Base-by-base conservation (phyloP, 1,140 invertebrate genomes). In the Sweltsa coloradensis region DNA sequence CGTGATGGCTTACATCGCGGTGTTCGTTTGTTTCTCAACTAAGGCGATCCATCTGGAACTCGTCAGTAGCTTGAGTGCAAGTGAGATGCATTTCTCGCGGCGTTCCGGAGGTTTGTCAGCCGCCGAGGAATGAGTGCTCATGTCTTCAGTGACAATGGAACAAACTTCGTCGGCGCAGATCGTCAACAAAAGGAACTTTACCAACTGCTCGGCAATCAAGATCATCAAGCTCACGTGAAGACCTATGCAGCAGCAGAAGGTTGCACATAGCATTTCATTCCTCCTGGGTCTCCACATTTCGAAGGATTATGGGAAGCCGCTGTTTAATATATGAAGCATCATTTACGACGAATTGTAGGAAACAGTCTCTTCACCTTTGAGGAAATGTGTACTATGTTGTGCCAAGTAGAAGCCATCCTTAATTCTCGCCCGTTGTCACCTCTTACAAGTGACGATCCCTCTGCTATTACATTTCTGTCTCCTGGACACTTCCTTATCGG, bases 41-140 rank as follows among this genome's bases (percentile, higher is more conserved):
- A 66, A 54, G 63, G 61, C 61, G 57, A 63, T 56, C 56, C 67
- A 67, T 62, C 60, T 62, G 55, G 69, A 60, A 64, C 51, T 50
- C 55, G 59, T 64, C 51, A 54, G 54, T 0, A 53, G 62, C 49
- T 37, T 70, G 4, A 52, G 60, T 2, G 59, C 67, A 0, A 57
- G 64, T n/a, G n/a, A n/a, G n/a, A n/a, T 31, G 52, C 53, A 2
- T 70, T 71, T 40, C 42, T 69, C 2, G 50, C 60, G 7, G 55
- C 60, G 3, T 47, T 71, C 2, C 49, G 54, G 13, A 45, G 68
- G 22, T 72, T 73, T 50, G 50, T 60, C 2, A 47, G 57, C 5
- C 50, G 64, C 3, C 51, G 68, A 37, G 66, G 66, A 25, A 45
- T 55, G 14, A 58, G 58, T 9, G 13, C n/a, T 0, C 44, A 50